phyloP scores from a whole-genome alignment of 2,113 vertebrate genomes.

The Picathartes gymnocephalus region DNA sequence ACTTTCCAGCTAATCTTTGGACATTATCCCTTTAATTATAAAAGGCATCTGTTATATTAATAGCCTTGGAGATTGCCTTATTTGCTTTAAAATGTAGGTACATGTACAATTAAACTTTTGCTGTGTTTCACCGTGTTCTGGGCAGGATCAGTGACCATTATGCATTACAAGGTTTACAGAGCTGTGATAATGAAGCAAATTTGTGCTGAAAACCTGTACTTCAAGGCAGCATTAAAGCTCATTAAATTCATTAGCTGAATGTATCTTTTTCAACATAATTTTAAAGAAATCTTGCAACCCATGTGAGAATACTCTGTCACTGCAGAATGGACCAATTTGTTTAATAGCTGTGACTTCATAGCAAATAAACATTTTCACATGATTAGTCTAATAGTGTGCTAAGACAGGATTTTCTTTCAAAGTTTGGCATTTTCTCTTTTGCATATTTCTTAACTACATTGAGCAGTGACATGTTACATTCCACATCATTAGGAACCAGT shows the following conservation, averaged over 20 bases:
- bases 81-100: constrained; percentile 64
- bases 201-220: constrained; percentile 46
- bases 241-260: constrained; percentile 63
- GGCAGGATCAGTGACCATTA: constrained; percentile 43
- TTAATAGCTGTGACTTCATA: constrained; percentile 41
- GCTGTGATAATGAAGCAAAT: constrained; percentile 58
- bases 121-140: constrained; percentile 41
- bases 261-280: constrained; percentile 25
- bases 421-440: background rate
- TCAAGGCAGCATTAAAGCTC: constrained; percentile 57
- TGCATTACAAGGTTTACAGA: constrained; percentile 39
- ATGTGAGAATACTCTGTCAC: background rate
- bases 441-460: background rate
- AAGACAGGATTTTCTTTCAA: constrained; percentile 1
- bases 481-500: constrained; percentile 4
- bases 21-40: constrained; percentile 61
- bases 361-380: constrained; percentile 59
- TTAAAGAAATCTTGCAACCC: constrained; percentile 10
- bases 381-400: constrained; percentile 21
- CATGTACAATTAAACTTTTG: constrained; percentile 63
- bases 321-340: constrained; percentile 33
- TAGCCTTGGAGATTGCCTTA: constrained; percentile 43
- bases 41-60: constrained; percentile 49
- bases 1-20: constrained; percentile 59
- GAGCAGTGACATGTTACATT: background rate